Percentiles rank a stretch among this genome's conserved stretches.
phyloP scores from a whole-genome alignment of 2,797 vertebrate species.

The Hydrolagus colliei region DNA sequence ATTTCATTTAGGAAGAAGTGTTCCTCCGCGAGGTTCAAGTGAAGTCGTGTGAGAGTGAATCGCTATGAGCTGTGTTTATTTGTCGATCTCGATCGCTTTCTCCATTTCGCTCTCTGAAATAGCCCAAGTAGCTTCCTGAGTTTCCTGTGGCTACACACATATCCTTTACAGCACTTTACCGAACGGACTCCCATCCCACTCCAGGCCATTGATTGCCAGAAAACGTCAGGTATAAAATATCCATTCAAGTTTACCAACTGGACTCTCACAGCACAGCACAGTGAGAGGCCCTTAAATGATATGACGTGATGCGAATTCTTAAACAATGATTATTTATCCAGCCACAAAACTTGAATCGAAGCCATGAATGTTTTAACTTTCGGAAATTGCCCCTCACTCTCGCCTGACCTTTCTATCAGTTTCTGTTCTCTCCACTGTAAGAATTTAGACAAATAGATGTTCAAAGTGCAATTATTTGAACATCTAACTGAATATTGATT shows the following conservation, averaged over 20 bases:
- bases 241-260: neutral
- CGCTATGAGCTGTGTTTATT: neutral
- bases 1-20: too few relatives aligned
- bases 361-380: neutral
- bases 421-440: neutral
- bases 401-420: too few relatives aligned
- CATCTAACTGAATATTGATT: constrained; percentile 21
- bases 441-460: constrained; percentile 12
- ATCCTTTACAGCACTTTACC: neutral
- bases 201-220: neutral
- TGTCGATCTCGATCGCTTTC: neutral
- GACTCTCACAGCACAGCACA: too few relatives aligned
- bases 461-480: constrained; percentile 9
- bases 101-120: neutral
- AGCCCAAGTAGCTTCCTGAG: neutral
- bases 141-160: neutral
- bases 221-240: neutral
- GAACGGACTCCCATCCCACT: neutral
- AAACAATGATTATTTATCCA: neutral
- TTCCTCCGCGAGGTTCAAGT: neutral
- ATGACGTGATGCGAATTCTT: neutral
- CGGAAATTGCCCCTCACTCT: neutral
- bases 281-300: neutral
- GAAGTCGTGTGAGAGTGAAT: neutral
- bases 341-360: neutral